These are phyloP conservation scores for Vireo altiloquus DNA, from an alignment of 2,113 vertebrate species.

Conservation along the genomic window DNA sequence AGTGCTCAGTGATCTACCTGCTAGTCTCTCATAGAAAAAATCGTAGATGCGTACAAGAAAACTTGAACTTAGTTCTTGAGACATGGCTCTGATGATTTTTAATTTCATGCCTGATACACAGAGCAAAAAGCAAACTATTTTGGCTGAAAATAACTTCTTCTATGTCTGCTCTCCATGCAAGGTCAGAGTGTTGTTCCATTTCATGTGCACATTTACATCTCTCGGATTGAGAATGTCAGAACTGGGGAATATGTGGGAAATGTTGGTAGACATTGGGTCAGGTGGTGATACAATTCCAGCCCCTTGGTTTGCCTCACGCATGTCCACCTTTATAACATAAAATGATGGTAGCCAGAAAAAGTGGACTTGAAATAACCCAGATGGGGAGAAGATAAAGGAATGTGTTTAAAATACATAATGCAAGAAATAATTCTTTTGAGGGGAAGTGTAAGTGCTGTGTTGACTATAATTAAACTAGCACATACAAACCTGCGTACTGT, in stretches of 20 bases:
- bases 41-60: not conserved
- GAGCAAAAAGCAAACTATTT: not conserved
- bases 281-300: not conserved
- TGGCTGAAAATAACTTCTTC: not conserved
- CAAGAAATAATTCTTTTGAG: not conserved
- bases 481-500: not conserved
- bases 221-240: not conserved
- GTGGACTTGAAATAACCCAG: not conserved
- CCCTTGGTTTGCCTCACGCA: not conserved
- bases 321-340: not conserved
- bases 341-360: not conserved
- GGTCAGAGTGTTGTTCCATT: not conserved
- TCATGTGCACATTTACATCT: not conserved
- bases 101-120: conserved; percentile 48
- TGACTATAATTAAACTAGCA: not conserved
- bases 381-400: not conserved
- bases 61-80: conserved; percentile 16
- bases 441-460: not conserved
- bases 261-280: not conserved
- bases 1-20: not conserved
- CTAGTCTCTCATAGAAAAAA: not conserved
- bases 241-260: not conserved
- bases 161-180: not conserved
- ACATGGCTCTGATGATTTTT: conserved; percentile 45
- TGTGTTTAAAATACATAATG: not conserved